Evolutionary conservation across 2,888 invertebrate genomes (phyloP).

Genomic region (Rhagophthalmus giganteus): DNA sequence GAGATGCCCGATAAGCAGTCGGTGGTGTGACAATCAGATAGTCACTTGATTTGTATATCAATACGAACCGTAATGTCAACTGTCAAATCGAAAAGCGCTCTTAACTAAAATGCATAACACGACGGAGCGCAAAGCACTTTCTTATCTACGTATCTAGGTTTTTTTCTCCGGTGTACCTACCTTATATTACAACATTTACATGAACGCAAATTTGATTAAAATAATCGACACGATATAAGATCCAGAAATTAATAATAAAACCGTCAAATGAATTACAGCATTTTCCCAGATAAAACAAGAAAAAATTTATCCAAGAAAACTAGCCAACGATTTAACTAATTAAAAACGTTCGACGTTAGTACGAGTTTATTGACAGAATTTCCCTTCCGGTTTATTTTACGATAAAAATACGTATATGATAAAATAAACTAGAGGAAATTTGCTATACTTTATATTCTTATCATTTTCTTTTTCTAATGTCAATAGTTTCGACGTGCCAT

Average conservation of each 20-base stretch:
- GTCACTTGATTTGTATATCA: slow-evolving; percentile 32
- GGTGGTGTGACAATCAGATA: slow-evolving; percentile 32
- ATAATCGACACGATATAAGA: slow-evolving; percentile 3
- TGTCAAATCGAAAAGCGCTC: slow-evolving; percentile 28
- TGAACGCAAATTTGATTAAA: slow-evolving; percentile 36
- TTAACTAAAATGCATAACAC: slow-evolving; percentile 27
- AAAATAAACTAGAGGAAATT: no score
- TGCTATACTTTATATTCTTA: no score
- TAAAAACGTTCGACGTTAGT: no score
- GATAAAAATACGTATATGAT: no score
- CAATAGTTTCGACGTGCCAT: no score
- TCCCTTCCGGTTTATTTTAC: no score
- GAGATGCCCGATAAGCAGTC: slow-evolving; percentile 27
- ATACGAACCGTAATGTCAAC: slow-evolving; percentile 31
- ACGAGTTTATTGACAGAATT: no score
- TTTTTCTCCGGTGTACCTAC: slow-evolving; percentile 34
- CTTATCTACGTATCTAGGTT: slow-evolving; percentile 30
- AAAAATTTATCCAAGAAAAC: no score
- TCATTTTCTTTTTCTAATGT: no score
- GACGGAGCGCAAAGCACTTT: slow-evolving; percentile 26
- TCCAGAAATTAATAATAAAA: neutral
- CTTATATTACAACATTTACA: slow-evolving; percentile 39
- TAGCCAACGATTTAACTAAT: no score
- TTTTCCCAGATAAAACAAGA: no score
- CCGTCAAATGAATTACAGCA: no score